A percentile compares a stretch with the other conserved stretches of the same genome.
phyloP scores from a whole-genome alignment of 2,797 vertebrate genomes.

The Morus bassanus region DNA sequence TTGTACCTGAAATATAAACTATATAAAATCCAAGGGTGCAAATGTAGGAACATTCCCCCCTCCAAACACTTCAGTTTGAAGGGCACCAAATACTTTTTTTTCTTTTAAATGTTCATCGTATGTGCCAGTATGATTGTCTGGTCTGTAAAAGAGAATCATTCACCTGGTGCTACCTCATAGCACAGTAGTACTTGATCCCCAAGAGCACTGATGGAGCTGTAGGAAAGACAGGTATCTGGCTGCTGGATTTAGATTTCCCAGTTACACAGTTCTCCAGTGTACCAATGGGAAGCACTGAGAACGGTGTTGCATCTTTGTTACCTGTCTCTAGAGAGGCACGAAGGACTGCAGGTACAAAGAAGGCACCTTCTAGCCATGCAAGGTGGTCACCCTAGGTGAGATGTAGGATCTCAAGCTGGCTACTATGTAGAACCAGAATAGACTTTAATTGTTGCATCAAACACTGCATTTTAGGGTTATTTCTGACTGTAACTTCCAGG shows the following conservation, averaged over 20 bases:
- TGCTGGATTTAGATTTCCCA: background rate
- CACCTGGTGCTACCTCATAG: background rate
- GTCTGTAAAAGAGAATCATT: background rate
- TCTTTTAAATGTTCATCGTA: background rate
- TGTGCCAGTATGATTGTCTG: background rate
- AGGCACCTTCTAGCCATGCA: background rate
- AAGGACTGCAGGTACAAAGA: background rate
- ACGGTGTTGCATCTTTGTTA: background rate
- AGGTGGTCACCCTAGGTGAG: background rate
- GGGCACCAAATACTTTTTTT: background rate
- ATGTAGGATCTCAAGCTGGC: background rate
- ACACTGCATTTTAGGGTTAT: background rate
- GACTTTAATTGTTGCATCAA: background rate
- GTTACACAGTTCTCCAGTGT: background rate
- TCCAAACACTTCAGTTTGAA: background rate
- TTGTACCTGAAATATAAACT: background rate
- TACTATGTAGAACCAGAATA: background rate
- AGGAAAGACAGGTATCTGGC: background rate
- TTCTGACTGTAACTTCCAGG: background rate
- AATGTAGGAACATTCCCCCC: background rate
- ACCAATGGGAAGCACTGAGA: background rate
- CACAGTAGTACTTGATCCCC: background rate
- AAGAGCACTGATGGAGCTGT: background rate
- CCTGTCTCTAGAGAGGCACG: background rate
- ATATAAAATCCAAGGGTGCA: background rate